phyloP scores from a whole-genome alignment of 2,797 vertebrate genomes.

The Decapterus maruadsi region DNA sequence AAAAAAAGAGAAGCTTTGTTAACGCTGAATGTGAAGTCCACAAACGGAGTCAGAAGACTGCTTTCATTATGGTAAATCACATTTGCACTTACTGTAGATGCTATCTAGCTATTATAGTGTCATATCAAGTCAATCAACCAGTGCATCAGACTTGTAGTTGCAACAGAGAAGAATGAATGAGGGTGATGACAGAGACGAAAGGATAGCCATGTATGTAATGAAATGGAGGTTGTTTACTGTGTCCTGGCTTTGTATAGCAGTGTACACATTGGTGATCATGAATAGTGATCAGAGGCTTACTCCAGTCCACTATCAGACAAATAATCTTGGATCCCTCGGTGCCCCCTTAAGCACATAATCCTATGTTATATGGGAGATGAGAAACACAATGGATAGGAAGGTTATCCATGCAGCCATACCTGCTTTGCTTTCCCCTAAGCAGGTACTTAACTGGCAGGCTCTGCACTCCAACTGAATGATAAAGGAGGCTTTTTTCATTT shows the following conservation, averaged over 20 bases:
- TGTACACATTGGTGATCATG: background rate
- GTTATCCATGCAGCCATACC: constrained; percentile 19
- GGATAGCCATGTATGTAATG: background rate
- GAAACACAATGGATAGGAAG: constrained; percentile 18
- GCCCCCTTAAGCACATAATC: constrained; percentile 43
- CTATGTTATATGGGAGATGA: constrained; percentile 36
- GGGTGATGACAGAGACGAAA: background rate
- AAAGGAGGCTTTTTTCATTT: background rate
- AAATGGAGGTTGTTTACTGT: background rate
- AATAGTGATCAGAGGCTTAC: constrained; percentile 4
- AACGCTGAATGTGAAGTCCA: too few relatives aligned
- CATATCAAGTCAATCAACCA: constrained; percentile 9
- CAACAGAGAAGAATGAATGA: constrained; percentile 12
- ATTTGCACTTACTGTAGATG: background rate
- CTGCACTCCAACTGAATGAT: background rate
- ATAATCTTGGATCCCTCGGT: constrained; percentile 30
- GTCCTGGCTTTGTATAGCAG: background rate
- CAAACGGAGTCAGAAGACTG: too few relatives aligned
- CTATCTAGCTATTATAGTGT: constrained; percentile 6
- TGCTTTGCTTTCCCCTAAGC: constrained; percentile 15
- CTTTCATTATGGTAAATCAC: constrained; percentile 4
- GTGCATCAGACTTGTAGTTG: constrained; percentile 4
- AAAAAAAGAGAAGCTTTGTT: too few relatives aligned
- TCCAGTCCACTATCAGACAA: constrained; percentile 28
- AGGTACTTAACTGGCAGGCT: background rate